Base-by-base conservation (phyloP, 2,888 invertebrate species). In the Spialia ferax region DNA sequence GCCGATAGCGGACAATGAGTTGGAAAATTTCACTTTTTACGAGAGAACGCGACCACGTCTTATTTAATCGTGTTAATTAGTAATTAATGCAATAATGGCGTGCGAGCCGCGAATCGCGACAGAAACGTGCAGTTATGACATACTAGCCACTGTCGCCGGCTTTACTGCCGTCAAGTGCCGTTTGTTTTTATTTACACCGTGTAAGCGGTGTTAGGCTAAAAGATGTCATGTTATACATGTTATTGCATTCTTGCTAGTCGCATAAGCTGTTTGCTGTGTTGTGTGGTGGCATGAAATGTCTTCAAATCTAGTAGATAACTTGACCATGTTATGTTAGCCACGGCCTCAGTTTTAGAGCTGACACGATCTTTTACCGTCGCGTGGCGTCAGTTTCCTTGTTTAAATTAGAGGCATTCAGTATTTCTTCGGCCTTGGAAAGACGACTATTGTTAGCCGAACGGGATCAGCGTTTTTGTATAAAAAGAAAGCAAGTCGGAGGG, bases 21-120 rank as follows among this genome's bases (percentile, higher is more conserved):
- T 50, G 23, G 64, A 65, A 65, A 38, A 65, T 65, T 76, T 75
- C 75, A 76, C 76, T 76, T 76, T 65, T 74, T 71, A 70, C 71
- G 57, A 50, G 67, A 71, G 70, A 72, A 71, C 69, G 69, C 70
- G 71, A 67, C 74, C 75, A 71, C 67, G 69, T 69, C 66, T 74
- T 75, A 73, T 69, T 73, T 69, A 73, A 74, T 69, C 70, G 52
- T 56, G 62, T 66, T 69, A 70, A 71, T 69, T 70, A 63, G 64
- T 71, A 70, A 68, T 70, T 69, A 73, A 69, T 69, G 71, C 65
- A 29, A 64, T 63, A 66, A 70, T 68, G 59, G 69, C 57, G 57
- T 54, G 66, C 64, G 61, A 29, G 72, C 38, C 32, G 35, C 26
- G 26, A 38, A n/a, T n/a, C 38, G 13, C 42, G 42, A 42, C 42